phyloP scores from a whole-genome alignment of 2,888 invertebrate genomes.

The Drosophila buzzatii region DNA sequence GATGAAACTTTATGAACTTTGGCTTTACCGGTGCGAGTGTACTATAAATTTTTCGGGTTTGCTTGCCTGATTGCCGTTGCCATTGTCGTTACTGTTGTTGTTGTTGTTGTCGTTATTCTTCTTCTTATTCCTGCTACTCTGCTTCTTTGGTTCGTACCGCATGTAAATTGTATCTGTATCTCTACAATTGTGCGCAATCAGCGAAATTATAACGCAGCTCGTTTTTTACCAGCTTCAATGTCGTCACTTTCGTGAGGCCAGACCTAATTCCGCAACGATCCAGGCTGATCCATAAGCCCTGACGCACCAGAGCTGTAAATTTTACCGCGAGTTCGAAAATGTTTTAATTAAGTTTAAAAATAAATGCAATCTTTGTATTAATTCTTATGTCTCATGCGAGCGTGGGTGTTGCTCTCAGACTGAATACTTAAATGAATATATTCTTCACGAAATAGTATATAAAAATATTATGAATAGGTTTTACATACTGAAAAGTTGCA shows the following conservation, averaged over 20 bases:
- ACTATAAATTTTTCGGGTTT: slow-evolving; percentile 67
- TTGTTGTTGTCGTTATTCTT: slow-evolving; percentile 21
- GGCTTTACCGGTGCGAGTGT: slow-evolving; percentile 61
- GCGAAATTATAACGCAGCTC: slow-evolving; percentile 78
- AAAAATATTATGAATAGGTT: no score
- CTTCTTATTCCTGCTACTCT: slow-evolving; percentile 6
- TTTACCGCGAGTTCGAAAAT: slow-evolving; percentile 67
- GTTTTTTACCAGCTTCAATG: slow-evolving; percentile 53
- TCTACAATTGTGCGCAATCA: slow-evolving; percentile 77
- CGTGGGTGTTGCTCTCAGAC: background rate
- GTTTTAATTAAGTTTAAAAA: slow-evolving; percentile 81
- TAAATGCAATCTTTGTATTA: background rate
- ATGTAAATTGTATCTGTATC: slow-evolving; percentile 75
- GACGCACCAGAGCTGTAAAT: slow-evolving; percentile 64
- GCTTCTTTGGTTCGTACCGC: slow-evolving; percentile 14
- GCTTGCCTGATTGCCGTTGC: slow-evolving; percentile 68
- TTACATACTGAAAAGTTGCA: no score
- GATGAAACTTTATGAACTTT: slow-evolving; percentile 79
- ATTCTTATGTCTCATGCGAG: background rate
- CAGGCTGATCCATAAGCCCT: slow-evolving; percentile 31
- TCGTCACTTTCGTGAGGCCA: background rate
- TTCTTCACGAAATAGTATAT: background rate
- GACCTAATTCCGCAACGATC: slow-evolving; percentile 2
- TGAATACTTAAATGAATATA: background rate
- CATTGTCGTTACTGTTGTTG: slow-evolving; percentile 25